Conservation (phyloP, 2,888 invertebrate species). For the Ophion costatus region DNA sequence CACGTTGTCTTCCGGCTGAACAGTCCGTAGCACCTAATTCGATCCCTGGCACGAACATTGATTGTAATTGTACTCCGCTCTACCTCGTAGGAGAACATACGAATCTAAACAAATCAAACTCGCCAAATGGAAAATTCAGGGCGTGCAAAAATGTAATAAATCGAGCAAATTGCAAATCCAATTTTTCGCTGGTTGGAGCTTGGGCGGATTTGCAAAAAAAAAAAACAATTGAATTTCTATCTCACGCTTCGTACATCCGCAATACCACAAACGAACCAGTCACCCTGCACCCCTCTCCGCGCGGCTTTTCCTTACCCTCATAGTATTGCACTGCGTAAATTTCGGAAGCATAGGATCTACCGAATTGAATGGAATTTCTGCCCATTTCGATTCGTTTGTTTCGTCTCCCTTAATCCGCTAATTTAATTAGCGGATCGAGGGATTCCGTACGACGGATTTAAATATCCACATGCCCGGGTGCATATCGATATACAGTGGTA, state of each 20-base stretch:
- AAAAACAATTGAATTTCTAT: slow-evolving; percentile 39
- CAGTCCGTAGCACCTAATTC: not conserved
- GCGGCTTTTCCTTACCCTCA: not conserved
- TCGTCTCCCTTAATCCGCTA: slow-evolving; percentile 57
- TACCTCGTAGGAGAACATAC: not conserved
- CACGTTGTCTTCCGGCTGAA: not conserved
- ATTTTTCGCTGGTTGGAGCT: not conserved
- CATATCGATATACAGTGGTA: slow-evolving; percentile 29
- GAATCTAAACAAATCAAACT: slow-evolving; percentile 1
- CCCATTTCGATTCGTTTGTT: slow-evolving; percentile 59
- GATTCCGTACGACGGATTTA: slow-evolving; percentile 46
- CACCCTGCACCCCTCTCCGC: not conserved
- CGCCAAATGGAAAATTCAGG: not conserved
- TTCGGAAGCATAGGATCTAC: slow-evolving; percentile 21
- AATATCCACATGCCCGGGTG: slow-evolving; percentile 45
- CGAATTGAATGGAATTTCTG: slow-evolving; percentile 54
- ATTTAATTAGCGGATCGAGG: slow-evolving; percentile 56
- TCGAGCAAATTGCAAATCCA: not conserved
- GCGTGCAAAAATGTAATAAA: not conserved
- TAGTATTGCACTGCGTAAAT: slow-evolving; percentile 23
- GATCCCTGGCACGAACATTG: not conserved
- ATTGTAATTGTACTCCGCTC: not conserved
- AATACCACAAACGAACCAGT: not conserved
- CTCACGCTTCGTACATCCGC: slow-evolving; percentile 9
- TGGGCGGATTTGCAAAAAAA: slow-evolving; percentile 9